These are phyloP conservation scores for Eudiplozoon nipponicum DNA, from an alignment of 2,888 invertebrate species.

Conservation along the genomic window DNA sequence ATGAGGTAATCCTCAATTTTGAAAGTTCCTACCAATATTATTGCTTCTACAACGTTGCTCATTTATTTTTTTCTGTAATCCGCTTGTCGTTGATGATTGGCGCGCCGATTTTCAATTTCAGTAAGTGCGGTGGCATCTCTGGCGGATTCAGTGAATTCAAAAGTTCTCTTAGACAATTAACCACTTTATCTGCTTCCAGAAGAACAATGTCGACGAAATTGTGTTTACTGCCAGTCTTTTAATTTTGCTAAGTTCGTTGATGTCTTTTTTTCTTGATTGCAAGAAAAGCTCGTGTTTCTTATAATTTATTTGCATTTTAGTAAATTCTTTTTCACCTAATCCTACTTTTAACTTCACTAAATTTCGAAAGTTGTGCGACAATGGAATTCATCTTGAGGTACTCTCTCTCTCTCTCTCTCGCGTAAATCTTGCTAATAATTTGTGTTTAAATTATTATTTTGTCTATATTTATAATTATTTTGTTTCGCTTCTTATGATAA, in stretches of 20 bases:
- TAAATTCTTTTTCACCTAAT: neutral
- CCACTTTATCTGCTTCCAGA: constrained; percentile 17
- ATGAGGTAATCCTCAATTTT: too few species aligned
- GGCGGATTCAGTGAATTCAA: constrained; percentile 18
- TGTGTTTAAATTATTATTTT: too few species aligned
- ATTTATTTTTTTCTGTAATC: constrained; percentile 17
- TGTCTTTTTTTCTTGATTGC: constrained; percentile 13
- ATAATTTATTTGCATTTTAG: neutral
- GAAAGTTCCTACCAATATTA: constrained; percentile 14
- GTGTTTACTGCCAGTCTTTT: neutral
- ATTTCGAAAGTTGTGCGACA: constrained; percentile 1
- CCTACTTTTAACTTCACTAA: constrained; percentile 2
- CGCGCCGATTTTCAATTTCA: constrained; percentile 18
- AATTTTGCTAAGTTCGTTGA: constrained; percentile 16
- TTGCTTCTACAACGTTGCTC: constrained; percentile 18
- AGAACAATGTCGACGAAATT: constrained; percentile 17
- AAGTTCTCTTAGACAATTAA: constrained; percentile 18
- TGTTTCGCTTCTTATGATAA: too few species aligned
- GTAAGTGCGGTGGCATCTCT: constrained; percentile 18
- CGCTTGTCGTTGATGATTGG: constrained; percentile 20
- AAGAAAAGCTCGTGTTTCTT: constrained; percentile 9
- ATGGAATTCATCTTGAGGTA: neutral
- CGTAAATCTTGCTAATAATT: too few species aligned
- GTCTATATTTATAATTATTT: too few species aligned
- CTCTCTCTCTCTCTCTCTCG: too few species aligned